Base-by-base conservation (phyloP, 2,888 invertebrate genomes). In the Dryomyza anilis region DNA sequence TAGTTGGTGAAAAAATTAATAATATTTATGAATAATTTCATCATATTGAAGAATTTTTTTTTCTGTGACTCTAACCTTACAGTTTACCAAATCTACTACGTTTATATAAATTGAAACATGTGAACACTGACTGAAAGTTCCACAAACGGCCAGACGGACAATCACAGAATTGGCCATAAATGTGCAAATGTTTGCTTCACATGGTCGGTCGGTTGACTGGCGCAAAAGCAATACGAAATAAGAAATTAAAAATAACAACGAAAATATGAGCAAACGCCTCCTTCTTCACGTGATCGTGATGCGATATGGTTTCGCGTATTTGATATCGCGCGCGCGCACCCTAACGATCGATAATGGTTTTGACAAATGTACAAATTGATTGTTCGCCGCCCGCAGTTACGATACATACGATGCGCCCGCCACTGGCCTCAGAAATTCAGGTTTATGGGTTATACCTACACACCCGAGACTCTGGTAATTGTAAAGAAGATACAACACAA, bases 281-380 rank as follows among this genome's bases (percentile, higher is more conserved):
- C 64, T 64, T n/a, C 60, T 64, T 12, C 53, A 64, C 64, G 19
- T 55, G 27, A 55, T 27, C 55, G 36, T 36, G 29, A 52, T 33
- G n/a, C 56, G 39, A 56, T 30, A 56, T 56, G 19, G 36, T 56
- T n/a, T 14, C 56, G 16, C 21, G 30, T 55, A 19, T 33, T 30
- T 19, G 8, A 14, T 33, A 33, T 46, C 52, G 53, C 50, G 65
- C 64, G 60, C 65, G 63, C 63, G 63, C 58, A 39, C 8, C 50
- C 16, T 29, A 63, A 60, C 56, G 61, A 67, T 67, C 65, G 67
- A 67, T 67, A 67, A 64, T 48, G 46, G 12, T 65, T 56, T 69
- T 67, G 69, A 67, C 69, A 66, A 69, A 67, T 66, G 65, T 67
- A 64, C 55, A 63, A 67, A 66, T 64, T 59, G 66, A 64, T 64